Evolutionary conservation across 2,888 invertebrate species (phyloP).

Genomic region (Drosophila emarginata): DNA sequence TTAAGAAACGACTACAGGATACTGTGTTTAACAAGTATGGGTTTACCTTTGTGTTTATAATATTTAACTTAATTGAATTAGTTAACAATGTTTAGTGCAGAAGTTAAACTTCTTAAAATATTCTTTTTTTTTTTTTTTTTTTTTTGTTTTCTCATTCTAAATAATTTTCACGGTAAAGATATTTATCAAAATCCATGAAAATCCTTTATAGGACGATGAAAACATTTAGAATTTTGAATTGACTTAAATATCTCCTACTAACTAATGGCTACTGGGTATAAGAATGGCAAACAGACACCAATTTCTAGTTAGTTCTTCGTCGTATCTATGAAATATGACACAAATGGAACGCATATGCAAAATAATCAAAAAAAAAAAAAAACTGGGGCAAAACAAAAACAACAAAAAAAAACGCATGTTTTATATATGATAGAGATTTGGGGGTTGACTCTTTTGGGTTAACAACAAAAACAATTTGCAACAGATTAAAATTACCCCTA

Average conservation of each 20-base stretch:
- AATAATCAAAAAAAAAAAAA: slow-evolving; percentile 2
- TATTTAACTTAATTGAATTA: too few species aligned
- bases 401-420: slow-evolving; percentile 25
- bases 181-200: too few species aligned
- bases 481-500: slow-evolving; percentile 82
- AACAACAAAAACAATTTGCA: slow-evolving; percentile 80
- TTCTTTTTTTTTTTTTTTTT: too few species aligned
- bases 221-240: too few species aligned
- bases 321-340: slow-evolving; percentile 70
- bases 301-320: background rate
- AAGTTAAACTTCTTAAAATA: too few species aligned
- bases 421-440: slow-evolving; percentile 48
- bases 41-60: too few species aligned
- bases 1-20: background rate
- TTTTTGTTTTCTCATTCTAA: too few species aligned
- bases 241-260: too few species aligned
- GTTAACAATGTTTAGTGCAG: too few species aligned
- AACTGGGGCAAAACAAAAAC: background rate
- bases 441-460: slow-evolving; percentile 32
- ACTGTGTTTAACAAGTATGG: background rate
- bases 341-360: slow-evolving; percentile 38
- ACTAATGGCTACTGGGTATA: background rate
- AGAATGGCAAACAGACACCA: background rate
- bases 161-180: too few species aligned
- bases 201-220: too few species aligned